Evolutionary conservation across 2,888 invertebrate genomes (phyloP).

Genomic region (Caenorhabditis zanzibari): DNA sequence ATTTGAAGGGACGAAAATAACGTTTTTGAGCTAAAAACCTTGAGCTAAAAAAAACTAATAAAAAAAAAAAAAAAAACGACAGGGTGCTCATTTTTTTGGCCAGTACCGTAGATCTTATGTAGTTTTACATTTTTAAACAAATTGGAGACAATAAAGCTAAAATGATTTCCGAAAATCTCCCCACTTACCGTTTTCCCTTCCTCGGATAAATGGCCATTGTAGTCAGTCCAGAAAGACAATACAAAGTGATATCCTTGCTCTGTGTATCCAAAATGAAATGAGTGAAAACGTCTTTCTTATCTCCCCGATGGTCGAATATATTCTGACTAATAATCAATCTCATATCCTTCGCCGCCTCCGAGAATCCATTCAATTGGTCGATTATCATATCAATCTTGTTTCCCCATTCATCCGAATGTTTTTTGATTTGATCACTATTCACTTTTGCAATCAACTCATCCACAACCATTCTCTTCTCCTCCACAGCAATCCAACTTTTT

Average conservation of each 20-base stretch:
- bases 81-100: too few relatives aligned
- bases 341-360: slow-evolving; percentile 72
- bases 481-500: slow-evolving; percentile 69
- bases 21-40: too few relatives aligned
- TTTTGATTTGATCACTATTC: slow-evolving; percentile 42
- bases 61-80: too few relatives aligned
- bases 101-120: too few relatives aligned
- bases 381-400: slow-evolving; percentile 64
- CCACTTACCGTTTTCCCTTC: slow-evolving; percentile 65
- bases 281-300: slow-evolving; percentile 71
- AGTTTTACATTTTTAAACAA: too few relatives aligned
- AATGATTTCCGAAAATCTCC: too few relatives aligned
- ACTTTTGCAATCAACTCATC: slow-evolving; percentile 64
- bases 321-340: slow-evolving; percentile 69
- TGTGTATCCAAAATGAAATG: slow-evolving; percentile 70
- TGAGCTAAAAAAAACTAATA: too few relatives aligned
- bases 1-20: too few relatives aligned
- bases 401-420: slow-evolving; percentile 58
- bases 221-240: slow-evolving; percentile 71
- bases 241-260: slow-evolving; percentile 69
- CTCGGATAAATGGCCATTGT: slow-evolving; percentile 74
- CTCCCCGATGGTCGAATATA: slow-evolving; percentile 70
- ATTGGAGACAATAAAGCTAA: too few relatives aligned
- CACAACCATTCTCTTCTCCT: slow-evolving; percentile 68
- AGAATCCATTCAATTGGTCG: slow-evolving; percentile 64